These are phyloP conservation scores for Isichthys henryi DNA, from an alignment of 2,113 vertebrate genomes.

Conservation along the genomic window DNA sequence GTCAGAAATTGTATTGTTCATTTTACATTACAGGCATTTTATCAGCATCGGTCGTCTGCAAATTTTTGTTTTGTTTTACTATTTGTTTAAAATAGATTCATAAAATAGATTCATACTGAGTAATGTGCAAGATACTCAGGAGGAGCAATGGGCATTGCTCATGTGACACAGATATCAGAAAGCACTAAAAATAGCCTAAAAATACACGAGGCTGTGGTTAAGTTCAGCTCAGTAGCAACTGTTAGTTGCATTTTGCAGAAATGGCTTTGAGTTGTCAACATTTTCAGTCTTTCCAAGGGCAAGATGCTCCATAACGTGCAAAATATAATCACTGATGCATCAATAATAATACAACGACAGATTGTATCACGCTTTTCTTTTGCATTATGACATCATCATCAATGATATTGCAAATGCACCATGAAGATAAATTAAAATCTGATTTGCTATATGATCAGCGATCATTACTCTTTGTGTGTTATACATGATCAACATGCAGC, in stretches of 20 bases:
- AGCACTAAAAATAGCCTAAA: neutral
- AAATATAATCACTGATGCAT: neutral
- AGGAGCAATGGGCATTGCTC: too few relatives aligned
- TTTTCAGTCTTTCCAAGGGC: neutral
- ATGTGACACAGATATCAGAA: neutral
- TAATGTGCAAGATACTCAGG: too few relatives aligned
- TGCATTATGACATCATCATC: neutral
- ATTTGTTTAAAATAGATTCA: neutral
- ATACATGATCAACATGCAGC: neutral
- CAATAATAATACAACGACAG: neutral
- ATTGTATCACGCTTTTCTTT: neutral
- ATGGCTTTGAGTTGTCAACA: neutral
- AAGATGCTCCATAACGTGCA: neutral
- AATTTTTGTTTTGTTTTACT: neutral
- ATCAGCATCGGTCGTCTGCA: neutral
- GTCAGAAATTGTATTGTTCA: neutral
- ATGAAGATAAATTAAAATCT: neutral
- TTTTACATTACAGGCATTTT: neutral
- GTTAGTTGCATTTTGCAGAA: neutral
- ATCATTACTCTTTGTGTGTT: neutral
- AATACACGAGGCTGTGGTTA: neutral
- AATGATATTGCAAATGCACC: neutral
- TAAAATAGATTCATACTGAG: neutral
- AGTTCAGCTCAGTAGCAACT: neutral
- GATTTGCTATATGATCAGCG: neutral